These are phyloP conservation scores for Gymnocypris eckloni DNA, from an alignment of 2,797 vertebrate species.

Conservation along the genomic window DNA sequence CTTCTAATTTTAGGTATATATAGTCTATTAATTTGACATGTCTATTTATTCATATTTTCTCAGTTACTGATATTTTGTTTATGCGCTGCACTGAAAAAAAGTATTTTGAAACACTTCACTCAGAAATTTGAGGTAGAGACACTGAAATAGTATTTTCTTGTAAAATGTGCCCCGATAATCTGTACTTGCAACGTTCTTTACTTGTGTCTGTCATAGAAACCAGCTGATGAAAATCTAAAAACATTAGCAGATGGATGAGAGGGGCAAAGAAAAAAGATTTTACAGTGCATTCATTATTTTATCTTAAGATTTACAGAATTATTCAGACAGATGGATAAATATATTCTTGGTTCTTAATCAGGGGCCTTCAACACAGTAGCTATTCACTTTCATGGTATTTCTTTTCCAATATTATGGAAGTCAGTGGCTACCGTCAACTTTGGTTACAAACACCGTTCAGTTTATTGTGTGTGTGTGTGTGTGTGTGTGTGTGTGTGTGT, in stretches of 20 bases:
- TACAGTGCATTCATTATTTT: neutral
- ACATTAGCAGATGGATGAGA: neutral
- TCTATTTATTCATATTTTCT: neutral
- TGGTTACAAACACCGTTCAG: neutral
- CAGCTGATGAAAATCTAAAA: neutral
- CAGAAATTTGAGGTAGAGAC: neutral
- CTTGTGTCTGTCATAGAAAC: neutral
- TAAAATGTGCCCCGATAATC: neutral
- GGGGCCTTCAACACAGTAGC: neutral
- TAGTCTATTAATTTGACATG: neutral
- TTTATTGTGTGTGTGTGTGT: neutral
- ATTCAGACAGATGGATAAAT: slow-evolving; percentile 7
- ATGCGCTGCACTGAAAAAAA: neutral
- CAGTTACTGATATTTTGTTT: neutral
- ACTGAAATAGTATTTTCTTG: neutral
- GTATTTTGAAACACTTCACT: neutral
- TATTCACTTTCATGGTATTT: neutral
- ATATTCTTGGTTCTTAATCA: neutral
- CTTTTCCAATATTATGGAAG: neutral
- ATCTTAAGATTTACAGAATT: neutral
- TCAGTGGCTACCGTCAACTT: neutral
- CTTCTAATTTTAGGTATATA: neutral
- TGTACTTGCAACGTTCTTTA: neutral
- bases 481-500: neutral
- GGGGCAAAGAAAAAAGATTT: neutral